Conservation (phyloP, 2,797 vertebrate genomes). For the Phoeniculus purpureus region DNA sequence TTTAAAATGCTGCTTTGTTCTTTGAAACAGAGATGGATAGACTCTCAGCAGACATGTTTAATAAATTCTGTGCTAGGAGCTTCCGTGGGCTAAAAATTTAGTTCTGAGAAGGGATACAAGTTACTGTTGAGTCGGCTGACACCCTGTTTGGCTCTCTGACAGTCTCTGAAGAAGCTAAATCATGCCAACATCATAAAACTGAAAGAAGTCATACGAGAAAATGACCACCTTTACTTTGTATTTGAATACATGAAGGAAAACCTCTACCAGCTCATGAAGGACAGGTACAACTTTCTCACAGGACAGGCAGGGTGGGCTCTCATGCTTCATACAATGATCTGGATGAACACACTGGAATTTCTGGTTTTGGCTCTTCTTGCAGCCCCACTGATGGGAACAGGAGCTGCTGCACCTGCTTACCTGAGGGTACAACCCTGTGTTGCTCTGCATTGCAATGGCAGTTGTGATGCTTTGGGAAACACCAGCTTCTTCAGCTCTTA, state of each 20-base stretch:
- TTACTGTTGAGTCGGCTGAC: neutral
- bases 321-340: neutral
- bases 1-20: neutral
- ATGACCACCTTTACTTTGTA: conserved; percentile 97
- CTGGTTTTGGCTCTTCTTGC: neutral
- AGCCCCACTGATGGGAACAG: neutral
- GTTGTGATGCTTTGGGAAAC: neutral
- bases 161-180: conserved; percentile 99
- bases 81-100: neutral
- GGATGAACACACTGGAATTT: neutral
- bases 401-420: neutral
- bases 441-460: neutral
- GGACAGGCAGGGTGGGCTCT: neutral
- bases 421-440: neutral
- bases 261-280: conserved; percentile 98
- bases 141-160: conserved; percentile 45
- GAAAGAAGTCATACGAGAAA: conserved; percentile 98
- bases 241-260: conserved; percentile 99
- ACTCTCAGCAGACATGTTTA: neutral
- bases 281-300: conserved; percentile 83
- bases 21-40: neutral
- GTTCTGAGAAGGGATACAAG: neutral
- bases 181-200: conserved; percentile 97
- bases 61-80: neutral
- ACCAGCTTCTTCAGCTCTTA: neutral